phyloP scores from a whole-genome alignment of 1,140 invertebrate species.

The Bombus superbus region DNA sequence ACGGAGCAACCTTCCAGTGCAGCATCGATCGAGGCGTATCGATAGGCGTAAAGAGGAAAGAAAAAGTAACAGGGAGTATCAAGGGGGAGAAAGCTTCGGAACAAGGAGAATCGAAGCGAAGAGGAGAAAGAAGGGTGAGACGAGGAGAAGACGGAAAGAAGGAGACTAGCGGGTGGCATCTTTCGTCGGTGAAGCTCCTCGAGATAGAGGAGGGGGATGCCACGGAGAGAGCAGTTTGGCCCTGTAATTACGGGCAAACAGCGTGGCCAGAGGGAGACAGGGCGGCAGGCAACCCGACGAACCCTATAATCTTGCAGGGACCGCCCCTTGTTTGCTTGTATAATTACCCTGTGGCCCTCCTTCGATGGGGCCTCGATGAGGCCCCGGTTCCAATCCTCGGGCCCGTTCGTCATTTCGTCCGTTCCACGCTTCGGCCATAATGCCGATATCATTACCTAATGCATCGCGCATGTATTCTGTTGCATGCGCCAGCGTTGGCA shows the following conservation, averaged over 20 bases:
- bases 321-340: slow-evolving; percentile 81
- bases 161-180: slow-evolving; percentile 67
- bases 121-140: neutral
- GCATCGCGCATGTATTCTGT: slow-evolving; percentile 66
- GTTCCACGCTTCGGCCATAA: slow-evolving; percentile 73
- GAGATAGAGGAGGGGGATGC: slow-evolving; percentile 34
- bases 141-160: neutral
- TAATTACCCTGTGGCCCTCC: slow-evolving; percentile 78
- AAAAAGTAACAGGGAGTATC: neutral
- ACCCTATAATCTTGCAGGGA: slow-evolving; percentile 79
- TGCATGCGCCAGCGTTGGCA: slow-evolving; percentile 34
- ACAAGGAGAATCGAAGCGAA: neutral
- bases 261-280: slow-evolving; percentile 36
- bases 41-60: neutral
- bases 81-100: too few relatives aligned
- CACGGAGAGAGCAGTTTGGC: slow-evolving; percentile 74
- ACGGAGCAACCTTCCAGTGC: neutral
- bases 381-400: slow-evolving; percentile 72
- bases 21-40: slow-evolving; percentile 18
- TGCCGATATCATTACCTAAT: slow-evolving; percentile 79
- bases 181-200: slow-evolving; percentile 18
- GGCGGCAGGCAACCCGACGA: slow-evolving; percentile 54
- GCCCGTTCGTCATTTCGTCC: slow-evolving; percentile 71
- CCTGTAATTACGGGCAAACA: slow-evolving; percentile 79
- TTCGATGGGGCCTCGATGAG: slow-evolving; percentile 70